Conservation (phyloP, 2,888 invertebrate genomes). For the Candidula unifasciata region DNA sequence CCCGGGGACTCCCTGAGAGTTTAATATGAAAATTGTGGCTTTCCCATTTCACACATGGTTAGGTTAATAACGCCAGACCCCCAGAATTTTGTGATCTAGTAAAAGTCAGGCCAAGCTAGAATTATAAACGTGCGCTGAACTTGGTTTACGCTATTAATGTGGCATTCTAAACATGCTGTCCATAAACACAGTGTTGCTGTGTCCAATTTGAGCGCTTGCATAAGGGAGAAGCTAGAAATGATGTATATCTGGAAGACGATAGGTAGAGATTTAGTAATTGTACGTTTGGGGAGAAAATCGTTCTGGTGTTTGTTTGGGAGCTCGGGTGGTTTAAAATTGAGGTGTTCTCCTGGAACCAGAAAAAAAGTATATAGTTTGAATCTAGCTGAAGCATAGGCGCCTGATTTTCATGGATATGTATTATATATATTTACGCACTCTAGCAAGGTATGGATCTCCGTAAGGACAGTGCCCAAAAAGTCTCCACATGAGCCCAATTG, state of each 20-base stretch:
- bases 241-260: neutral
- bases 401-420: too few relatives aligned
- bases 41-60: slow-evolving; percentile 38
- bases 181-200: slow-evolving; percentile 24
- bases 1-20: neutral
- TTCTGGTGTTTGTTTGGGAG: too few relatives aligned
- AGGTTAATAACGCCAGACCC: slow-evolving; percentile 41
- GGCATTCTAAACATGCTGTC: slow-evolving; percentile 42
- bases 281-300: too few relatives aligned
- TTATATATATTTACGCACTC: too few relatives aligned
- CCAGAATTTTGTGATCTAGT: slow-evolving; percentile 41
- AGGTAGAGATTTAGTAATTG: too few relatives aligned
- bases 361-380: too few relatives aligned
- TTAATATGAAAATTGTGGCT: slow-evolving; percentile 43
- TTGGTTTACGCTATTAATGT: slow-evolving; percentile 45
- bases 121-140: slow-evolving; percentile 40
- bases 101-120: slow-evolving; percentile 36
- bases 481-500: too few relatives aligned
- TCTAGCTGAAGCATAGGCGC: too few relatives aligned
- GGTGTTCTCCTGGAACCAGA: too few relatives aligned
- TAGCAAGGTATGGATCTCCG: too few relatives aligned
- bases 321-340: too few relatives aligned
- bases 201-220: neutral
- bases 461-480: too few relatives aligned
- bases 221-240: neutral